These are phyloP conservation scores for Dioctria rufipes DNA, from an alignment of 2,888 invertebrate genomes.

Conservation along the genomic window DNA sequence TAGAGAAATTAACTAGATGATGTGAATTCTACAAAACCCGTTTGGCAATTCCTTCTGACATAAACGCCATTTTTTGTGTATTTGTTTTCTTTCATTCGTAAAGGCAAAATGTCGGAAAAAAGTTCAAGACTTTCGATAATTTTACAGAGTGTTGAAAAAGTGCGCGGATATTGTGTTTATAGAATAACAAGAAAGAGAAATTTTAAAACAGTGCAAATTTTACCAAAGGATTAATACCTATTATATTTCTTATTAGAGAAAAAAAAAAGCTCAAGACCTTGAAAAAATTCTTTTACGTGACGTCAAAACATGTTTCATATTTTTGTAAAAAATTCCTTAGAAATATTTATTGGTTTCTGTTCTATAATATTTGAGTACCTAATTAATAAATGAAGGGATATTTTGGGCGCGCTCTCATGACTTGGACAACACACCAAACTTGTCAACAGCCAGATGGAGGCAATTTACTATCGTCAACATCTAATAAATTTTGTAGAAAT, in stretches of 20 bases:
- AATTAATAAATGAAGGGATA: constrained; percentile 21
- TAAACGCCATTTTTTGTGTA: constrained; percentile 19
- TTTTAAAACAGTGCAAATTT: constrained; percentile 1
- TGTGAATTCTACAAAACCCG: constrained; percentile 13
- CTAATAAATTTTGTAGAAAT: not conserved
- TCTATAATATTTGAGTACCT: constrained; percentile 3
- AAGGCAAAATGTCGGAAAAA: constrained; percentile 22
- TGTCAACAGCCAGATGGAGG: not conserved
- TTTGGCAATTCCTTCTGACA: constrained; percentile 25
- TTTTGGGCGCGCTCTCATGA: not conserved
- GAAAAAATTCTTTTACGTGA: constrained; percentile 34
- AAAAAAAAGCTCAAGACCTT: constrained; percentile 26
- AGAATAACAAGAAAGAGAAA: constrained; percentile 39
- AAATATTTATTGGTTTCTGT: not conserved
- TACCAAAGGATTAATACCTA: not conserved
- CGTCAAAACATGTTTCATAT: constrained; percentile 43
- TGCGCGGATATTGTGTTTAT: constrained; percentile 14
- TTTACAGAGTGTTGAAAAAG: constrained; percentile 8
- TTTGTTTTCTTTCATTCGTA: constrained; percentile 14
- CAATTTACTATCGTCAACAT: not conserved
- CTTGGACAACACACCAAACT: constrained; percentile 1
- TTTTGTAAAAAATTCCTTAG: constrained; percentile 22
- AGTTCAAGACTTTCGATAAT: not conserved
- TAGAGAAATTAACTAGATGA: constrained; percentile 8
- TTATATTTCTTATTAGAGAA: not conserved